Base-by-base conservation (phyloP, 2,113 vertebrate genomes). In the Motacilla tschutschensis region DNA sequence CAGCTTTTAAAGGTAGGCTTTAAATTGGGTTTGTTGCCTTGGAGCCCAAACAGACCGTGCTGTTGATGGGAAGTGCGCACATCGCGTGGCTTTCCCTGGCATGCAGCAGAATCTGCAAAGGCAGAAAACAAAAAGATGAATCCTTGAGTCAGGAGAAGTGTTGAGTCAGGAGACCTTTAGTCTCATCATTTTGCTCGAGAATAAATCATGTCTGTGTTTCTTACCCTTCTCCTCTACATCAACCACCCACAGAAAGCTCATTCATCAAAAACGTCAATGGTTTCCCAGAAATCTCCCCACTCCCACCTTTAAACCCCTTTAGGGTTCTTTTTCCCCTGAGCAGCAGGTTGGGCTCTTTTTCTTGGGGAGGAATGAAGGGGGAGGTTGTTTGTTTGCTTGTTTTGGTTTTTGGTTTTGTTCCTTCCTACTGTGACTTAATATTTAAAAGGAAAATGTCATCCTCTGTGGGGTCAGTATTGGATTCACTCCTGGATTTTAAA, bases 131-230 rank as follows among this genome's bases (percentile, higher is more conserved):
- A 73, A 69, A 58, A 46, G 76, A 84, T 58, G 33, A 70, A 69
- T 73, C 80, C 50, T 78, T 63, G 66, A 92, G 36, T 79, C 57
- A 87, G 90, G 85, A 89, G 83, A 82, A 69, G 20, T 35, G 51
- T 82, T 92, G 93, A 94, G 76, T 93, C 87, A 95, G 70, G 85
- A 74, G 88, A 63, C 82, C 85, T 89, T 90, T 71, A 43, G 41
- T 85, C 60, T 83, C 54, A 36, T 62, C 74, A 5, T 41, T 60
- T 50, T 79, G 43, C 73, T 83, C 19, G n/a, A 63, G 79, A 86
- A 46, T 57, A 82, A 84, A 71, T 89, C 79, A 20, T 21, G 85
- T 66, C 91, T 94, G 84, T 0, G 0, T 77, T 76, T 66, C 74
- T 78, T 85, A 59, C 65, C 60, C 59, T 72, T 75, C 74, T 74